These are phyloP conservation scores for Coranthus polyacanthus DNA, from an alignment of 2,797 vertebrate genomes.

Conservation along the genomic window DNA sequence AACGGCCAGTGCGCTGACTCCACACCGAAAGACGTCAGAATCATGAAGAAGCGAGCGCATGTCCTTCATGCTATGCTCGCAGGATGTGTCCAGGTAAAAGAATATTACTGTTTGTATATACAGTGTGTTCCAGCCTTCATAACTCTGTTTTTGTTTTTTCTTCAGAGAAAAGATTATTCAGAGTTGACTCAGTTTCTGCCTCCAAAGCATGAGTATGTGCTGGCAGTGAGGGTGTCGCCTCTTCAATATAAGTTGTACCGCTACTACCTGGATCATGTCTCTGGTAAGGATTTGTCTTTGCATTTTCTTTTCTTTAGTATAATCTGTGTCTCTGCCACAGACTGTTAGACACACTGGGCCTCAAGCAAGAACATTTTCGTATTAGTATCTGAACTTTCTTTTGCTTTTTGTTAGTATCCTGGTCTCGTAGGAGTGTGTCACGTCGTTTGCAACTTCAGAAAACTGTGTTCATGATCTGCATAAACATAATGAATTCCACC, in stretches of 20 bases:
- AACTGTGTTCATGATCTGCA: too few relatives aligned
- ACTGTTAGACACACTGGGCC: not conserved
- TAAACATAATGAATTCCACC: too few relatives aligned
- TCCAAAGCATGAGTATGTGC: constrained; percentile 95
- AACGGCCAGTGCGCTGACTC: constrained; percentile 98
- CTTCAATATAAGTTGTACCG: constrained; percentile 93
- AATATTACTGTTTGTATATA: not conserved
- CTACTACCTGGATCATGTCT: constrained; percentile 91
- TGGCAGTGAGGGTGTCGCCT: constrained; percentile 91
- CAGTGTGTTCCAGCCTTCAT: not conserved
- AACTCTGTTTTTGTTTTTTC: constrained; percentile 16
- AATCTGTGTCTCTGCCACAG: too few relatives aligned
- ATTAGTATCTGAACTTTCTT: too few relatives aligned
- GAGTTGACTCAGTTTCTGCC: constrained; percentile 94
- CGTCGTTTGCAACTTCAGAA: too few relatives aligned
- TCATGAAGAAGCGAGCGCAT: constrained; percentile 98
- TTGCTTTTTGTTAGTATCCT: too few relatives aligned
- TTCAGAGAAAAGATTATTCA: constrained; percentile 94
- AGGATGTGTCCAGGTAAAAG: constrained; percentile 93
- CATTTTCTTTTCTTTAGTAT: not conserved
- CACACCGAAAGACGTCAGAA: constrained; percentile 91
- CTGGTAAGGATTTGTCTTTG: constrained; percentile 80
- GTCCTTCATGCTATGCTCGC: constrained; percentile 94
- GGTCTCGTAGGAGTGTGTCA: too few relatives aligned
- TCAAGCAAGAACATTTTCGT: too few relatives aligned